Evolutionary conservation across 2,113 vertebrate genomes (phyloP).

Genomic region (Scomber japonicus): DNA sequence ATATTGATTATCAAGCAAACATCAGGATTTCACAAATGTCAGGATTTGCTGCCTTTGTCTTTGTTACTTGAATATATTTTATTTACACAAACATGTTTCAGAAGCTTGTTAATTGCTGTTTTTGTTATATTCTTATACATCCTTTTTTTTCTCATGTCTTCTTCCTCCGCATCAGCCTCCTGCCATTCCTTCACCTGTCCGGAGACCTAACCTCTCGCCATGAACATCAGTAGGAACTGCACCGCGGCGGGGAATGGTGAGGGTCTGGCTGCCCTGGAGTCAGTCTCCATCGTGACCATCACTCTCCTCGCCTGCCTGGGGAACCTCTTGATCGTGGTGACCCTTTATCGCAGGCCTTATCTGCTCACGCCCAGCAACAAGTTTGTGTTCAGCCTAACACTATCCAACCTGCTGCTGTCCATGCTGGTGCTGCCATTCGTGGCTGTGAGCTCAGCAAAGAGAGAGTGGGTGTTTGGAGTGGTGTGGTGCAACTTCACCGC

Average conservation of each 20-base stretch:
- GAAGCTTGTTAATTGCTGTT: background rate
- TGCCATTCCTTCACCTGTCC: constrained; percentile 80
- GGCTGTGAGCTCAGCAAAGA: constrained; percentile 90
- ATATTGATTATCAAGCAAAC: no score
- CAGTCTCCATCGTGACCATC: constrained; percentile 91
- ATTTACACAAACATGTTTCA: no score
- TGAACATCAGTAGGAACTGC: constrained; percentile 91
- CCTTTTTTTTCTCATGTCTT: background rate
- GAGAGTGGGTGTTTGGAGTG: constrained; percentile 96
- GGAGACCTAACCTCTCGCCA: constrained; percentile 81
- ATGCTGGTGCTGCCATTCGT: constrained; percentile 95
- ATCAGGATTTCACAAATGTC: no score
- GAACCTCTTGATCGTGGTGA: constrained; percentile 93
- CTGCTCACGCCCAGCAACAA: constrained; percentile 98
- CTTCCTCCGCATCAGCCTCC: constrained; percentile 56
- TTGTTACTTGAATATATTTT: no score
- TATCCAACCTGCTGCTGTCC: constrained; percentile 95
- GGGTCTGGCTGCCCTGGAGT: constrained; percentile 85
- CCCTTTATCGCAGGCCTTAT: constrained; percentile 95
- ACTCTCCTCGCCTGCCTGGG: constrained; percentile 92
- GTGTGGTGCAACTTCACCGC: constrained; percentile 99
- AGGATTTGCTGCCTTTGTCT: no score
- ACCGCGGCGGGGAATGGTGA: constrained; percentile 84
- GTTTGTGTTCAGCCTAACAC: constrained; percentile 98
- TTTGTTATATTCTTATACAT: background rate